phyloP scores from a whole-genome alignment of 2,113 vertebrate genomes.

The Empidonax traillii region DNA sequence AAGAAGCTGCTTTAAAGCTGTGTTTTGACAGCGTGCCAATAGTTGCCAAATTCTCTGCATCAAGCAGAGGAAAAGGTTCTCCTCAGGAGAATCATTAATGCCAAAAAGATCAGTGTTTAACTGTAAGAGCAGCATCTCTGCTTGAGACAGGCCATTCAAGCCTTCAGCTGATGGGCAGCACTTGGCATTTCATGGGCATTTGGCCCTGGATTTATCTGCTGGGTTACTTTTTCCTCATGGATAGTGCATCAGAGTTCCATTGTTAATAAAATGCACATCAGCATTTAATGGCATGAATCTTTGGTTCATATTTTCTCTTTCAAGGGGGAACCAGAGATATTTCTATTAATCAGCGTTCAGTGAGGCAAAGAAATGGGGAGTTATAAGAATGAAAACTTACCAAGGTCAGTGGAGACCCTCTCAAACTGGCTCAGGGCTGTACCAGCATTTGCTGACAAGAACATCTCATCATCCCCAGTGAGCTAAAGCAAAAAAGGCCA shows the following conservation, averaged over 20 bases:
- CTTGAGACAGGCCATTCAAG: neutral
- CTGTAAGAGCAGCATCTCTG: neutral
- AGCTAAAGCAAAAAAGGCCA: conserved; percentile 73
- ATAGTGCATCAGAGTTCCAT: neutral
- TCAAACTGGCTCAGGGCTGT: conserved; percentile 93
- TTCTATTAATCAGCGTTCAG: neutral
- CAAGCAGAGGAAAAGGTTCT: neutral
- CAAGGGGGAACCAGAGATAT: neutral
- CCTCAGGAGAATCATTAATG: neutral
- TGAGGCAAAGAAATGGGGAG: neutral
- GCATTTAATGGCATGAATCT: neutral
- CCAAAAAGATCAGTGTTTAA: neutral
- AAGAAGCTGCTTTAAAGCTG: neutral
- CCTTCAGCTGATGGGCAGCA: neutral
- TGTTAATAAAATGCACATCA: neutral
- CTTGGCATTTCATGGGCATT: neutral
- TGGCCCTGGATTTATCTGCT: neutral
- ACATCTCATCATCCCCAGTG: conserved; percentile 86
- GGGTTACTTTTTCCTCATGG: neutral
- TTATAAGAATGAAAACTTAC: conserved; percentile 72
- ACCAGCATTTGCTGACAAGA: conserved; percentile 89
- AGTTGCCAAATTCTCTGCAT: neutral
- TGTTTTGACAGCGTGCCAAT: neutral
- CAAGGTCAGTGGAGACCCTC: conserved; percentile 86
- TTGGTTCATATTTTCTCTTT: neutral